phyloP scores from a whole-genome alignment of 35 echinoderm and acorn worm species.

The Apostichopus parvimensis region DNA sequence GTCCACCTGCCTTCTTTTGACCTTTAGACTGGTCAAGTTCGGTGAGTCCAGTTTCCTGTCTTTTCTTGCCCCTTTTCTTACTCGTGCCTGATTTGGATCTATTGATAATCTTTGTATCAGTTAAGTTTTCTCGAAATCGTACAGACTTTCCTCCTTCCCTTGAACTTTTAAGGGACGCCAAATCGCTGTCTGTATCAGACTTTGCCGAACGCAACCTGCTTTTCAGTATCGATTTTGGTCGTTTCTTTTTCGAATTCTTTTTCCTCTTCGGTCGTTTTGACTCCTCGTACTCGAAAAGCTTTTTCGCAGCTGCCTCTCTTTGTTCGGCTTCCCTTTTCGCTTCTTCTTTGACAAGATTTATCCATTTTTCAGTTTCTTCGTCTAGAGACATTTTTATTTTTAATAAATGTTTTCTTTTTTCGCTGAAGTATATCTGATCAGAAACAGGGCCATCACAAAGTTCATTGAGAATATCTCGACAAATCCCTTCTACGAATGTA shows the following conservation, averaged over 20 bases:
- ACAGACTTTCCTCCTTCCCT: constrained; percentile 30
- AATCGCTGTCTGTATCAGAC: constrained; percentile 11
- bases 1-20: constrained; percentile 3
- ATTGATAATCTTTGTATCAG: constrained; percentile 35
- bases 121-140: constrained; percentile 43
- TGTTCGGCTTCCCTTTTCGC: constrained; percentile 22
- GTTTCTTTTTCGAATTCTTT: constrained; percentile 24
- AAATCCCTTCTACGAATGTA: constrained; percentile 17
- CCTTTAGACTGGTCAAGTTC: neutral
- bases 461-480: constrained; percentile 27
- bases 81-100: neutral
- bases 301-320: constrained; percentile 12
- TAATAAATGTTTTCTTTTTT: constrained; percentile 35
- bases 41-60: neutral
- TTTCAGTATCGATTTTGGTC: constrained; percentile 43
- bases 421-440: constrained; percentile 23
- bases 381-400: neutral
- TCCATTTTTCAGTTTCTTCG: constrained; percentile 35
- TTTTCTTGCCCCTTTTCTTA: constrained; percentile 37
- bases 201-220: constrained; percentile 13
- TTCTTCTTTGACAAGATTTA: constrained; percentile 19
- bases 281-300: neutral
- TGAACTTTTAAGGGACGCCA: constrained; percentile 5
- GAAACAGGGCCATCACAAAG: constrained; percentile 8
- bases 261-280: neutral